A percentile compares a stretch with the other conserved stretches of the same genome.
Evolutionary conservation across 2,888 invertebrate species (phyloP).

Genomic region (Erebia epiphron): DNA sequence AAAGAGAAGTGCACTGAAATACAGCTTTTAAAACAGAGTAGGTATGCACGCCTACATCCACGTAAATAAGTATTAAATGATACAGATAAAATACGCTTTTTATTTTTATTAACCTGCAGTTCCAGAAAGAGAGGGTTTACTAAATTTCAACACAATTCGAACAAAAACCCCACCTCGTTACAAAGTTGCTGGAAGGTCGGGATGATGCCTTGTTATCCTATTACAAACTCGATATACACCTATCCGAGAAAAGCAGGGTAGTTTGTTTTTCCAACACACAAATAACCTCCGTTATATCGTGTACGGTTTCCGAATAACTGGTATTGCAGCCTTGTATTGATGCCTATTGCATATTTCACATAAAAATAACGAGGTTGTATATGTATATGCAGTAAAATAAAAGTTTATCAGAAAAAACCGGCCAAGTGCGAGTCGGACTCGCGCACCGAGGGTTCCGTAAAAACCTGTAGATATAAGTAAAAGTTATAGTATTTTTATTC

Average conservation of each 20-base stretch:
- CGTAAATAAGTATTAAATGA: no score
- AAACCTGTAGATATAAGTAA: no score
- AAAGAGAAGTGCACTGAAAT: no score
- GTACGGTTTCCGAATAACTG: slow-evolving; percentile 7
- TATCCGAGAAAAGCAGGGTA: slow-evolving; percentile 10
- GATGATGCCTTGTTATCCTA: neutral
- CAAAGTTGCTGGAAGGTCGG: slow-evolving; percentile 3
- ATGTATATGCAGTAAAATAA: no score
- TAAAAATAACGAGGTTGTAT: neutral
- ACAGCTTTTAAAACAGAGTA: neutral
- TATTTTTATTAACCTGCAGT: no score
- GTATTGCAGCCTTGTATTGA: neutral
- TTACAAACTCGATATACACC: slow-evolving; percentile 26
- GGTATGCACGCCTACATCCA: neutral
- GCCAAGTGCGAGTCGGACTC: no score
- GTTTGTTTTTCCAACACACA: slow-evolving; percentile 10
- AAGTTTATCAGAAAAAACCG: no score
- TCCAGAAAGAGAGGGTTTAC: neutral
- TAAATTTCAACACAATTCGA: slow-evolving; percentile 1
- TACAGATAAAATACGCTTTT: no score
- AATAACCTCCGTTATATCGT: neutral
- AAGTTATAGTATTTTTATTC: no score
- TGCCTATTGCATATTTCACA: neutral
- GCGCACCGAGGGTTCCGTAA: no score
- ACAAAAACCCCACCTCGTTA: slow-evolving; percentile 8